Evolutionary conservation across 1,140 invertebrate species (phyloP).

Genomic region (Halesus radiatus): DNA sequence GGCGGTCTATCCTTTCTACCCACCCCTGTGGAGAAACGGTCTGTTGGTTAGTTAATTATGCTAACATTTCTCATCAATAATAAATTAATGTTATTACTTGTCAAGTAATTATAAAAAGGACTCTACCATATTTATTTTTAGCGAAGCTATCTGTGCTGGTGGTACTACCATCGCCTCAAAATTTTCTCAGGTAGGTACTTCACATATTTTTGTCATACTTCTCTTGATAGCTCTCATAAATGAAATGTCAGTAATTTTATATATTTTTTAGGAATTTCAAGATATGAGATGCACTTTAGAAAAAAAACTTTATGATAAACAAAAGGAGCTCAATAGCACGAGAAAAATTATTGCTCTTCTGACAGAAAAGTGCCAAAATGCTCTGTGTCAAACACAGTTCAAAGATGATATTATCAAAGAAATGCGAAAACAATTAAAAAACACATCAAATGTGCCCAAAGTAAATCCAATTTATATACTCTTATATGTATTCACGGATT

Average conservation of each 20-base stretch:
- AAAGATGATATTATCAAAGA: constrained; percentile 36
- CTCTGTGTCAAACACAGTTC: constrained; percentile 21
- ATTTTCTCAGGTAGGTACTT: constrained; percentile 3
- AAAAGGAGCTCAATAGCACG: constrained; percentile 17
- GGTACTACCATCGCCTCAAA: not conserved
- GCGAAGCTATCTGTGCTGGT: not conserved
- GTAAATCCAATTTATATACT: not conserved
- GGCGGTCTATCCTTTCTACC: no score
- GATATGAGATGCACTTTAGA: constrained; percentile 20
- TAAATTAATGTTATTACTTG: no score
- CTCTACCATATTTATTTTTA: not conserved
- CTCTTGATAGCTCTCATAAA: no score
- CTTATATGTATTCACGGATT: no score
- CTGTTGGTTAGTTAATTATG: no score
- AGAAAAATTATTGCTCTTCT: constrained; percentile 14
- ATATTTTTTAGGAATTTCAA: constrained; percentile 12
- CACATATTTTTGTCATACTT: not conserved
- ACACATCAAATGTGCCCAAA: not conserved
- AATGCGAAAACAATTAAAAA: constrained; percentile 36
- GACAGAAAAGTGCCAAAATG: constrained; percentile 27
- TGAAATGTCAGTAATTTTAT: no score
- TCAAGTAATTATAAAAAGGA: no score
- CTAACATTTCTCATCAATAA: no score
- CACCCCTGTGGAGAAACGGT: no score
- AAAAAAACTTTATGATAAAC: constrained; percentile 31